Evolutionary conservation across 1,140 invertebrate species (phyloP).

Genomic region (Drosophila pseudoananassae): DNA sequence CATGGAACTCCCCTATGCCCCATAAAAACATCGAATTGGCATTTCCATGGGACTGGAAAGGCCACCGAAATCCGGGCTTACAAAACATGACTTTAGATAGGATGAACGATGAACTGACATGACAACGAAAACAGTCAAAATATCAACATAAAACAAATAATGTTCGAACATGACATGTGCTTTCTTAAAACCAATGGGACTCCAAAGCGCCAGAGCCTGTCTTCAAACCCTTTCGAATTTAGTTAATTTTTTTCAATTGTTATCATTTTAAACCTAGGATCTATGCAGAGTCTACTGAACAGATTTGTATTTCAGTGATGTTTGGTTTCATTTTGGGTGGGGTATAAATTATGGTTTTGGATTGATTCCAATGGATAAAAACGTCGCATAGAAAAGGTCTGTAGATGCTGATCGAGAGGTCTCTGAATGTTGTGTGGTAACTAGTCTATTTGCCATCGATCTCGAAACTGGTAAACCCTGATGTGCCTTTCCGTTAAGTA

Average conservation of each 20-base stretch:
- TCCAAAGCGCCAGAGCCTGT: conserved; percentile 9
- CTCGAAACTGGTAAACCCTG: conserved; percentile 43
- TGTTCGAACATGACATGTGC: conserved; percentile 46
- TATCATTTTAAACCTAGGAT: conserved; percentile 12
- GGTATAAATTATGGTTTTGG: conserved; percentile 42
- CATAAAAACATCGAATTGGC: conserved; percentile 57
- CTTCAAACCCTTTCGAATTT: conserved; percentile 7
- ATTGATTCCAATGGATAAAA: conserved; percentile 18
- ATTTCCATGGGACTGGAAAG: conserved; percentile 63
- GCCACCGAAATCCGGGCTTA: conserved; percentile 52
- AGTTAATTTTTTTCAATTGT: conserved; percentile 18
- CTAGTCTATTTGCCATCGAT: conserved; percentile 23
- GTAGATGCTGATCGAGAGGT: conserved; percentile 28
- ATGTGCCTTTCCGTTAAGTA: conserved; percentile 40
- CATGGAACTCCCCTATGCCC: conserved; percentile 12
- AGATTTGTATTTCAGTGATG: conserved; percentile 49
- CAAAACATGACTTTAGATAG: conserved; percentile 12
- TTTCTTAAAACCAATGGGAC: conserved; percentile 9
- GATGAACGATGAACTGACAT: conserved; percentile 8
- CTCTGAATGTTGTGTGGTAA: conserved; percentile 17
- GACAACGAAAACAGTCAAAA: conserved; percentile 60
- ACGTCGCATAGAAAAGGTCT: conserved; percentile 39
- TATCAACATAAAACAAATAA: conserved; percentile 61
- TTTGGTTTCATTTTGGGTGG: conserved; percentile 35
- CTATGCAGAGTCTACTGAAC: conserved; percentile 38